Conservation (phyloP, 2,888 invertebrate genomes). For the Andrena trimmerana region DNA sequence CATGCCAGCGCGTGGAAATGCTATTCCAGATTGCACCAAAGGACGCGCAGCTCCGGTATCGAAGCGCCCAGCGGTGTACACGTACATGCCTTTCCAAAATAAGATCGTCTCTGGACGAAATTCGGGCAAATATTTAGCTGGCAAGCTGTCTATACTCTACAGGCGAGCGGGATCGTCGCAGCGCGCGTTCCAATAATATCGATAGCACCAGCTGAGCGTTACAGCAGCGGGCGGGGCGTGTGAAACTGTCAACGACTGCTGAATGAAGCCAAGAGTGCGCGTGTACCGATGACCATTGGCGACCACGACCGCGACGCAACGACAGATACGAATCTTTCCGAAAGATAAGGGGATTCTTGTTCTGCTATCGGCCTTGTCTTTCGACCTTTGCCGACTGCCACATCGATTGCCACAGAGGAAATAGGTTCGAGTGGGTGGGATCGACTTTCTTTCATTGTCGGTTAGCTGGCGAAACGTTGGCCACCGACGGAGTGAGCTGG, state of each 20-base stretch:
- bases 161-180: neutral
- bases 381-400: slow-evolving; percentile 43
- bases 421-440: no score
- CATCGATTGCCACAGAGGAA: no score
- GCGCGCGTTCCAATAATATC: slow-evolving; percentile 13
- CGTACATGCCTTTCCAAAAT: neutral
- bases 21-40: neutral
- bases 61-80: neutral
- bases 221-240: neutral
- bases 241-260: neutral
- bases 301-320: neutral
- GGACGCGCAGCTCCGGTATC: neutral
- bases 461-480: no score
- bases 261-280: slow-evolving; percentile 17
- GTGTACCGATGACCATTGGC: slow-evolving; percentile 4
- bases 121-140: slow-evolving; percentile 10
- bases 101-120: no score
- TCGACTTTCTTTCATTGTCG: no score
- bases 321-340: slow-evolving; percentile 37
- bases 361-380: slow-evolving; percentile 44
- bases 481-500: no score
- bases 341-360: slow-evolving; percentile 28
- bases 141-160: neutral
- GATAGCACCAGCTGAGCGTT: slow-evolving; percentile 10
- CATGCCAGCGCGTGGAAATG: neutral